Percentiles rank a stretch among this genome's conserved stretches.
These are phyloP conservation scores for Norana najaformis DNA, from an alignment of 2,888 invertebrate species.

Conservation along the genomic window DNA sequence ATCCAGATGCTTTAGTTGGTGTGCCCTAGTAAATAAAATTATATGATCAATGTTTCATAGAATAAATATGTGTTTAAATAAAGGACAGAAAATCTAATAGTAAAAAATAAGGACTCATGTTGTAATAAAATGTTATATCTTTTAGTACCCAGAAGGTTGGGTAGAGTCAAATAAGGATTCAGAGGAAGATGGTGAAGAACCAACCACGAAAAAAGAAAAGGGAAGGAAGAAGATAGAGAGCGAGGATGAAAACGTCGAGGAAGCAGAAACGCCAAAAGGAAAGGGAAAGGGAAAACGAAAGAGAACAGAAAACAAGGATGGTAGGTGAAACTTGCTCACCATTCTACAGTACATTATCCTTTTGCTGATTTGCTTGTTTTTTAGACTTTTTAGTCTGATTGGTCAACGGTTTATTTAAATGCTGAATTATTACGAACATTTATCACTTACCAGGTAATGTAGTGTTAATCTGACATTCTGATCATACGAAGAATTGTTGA, in stretches of 20 bases:
- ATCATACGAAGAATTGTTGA: not conserved
- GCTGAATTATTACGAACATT: no score
- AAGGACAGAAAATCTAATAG: not conserved
- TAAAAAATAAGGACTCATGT: not conserved
- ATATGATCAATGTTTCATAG: not conserved
- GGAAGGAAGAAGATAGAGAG: constrained; percentile 31
- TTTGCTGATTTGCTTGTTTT: not conserved
- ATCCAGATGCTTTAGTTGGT: no score
- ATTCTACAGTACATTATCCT: not conserved
- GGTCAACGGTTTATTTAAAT: not conserved
- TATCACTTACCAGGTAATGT: not conserved
- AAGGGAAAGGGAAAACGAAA: constrained; percentile 51
- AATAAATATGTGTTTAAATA: no score
- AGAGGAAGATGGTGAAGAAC: constrained; percentile 33
- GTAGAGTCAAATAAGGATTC: constrained; percentile 63
- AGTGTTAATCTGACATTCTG: not conserved
- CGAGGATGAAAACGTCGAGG: constrained; percentile 31
- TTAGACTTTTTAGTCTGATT: not conserved
- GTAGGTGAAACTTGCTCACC: not conserved
- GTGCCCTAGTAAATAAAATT: no score
- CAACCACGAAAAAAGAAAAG: not conserved
- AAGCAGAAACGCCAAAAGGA: constrained; percentile 22
- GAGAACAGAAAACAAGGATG: constrained; percentile 46
- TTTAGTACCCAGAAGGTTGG: constrained; percentile 75
- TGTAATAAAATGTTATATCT: constrained; percentile 14